phyloP scores from a whole-genome alignment of 2,888 invertebrate species.

The Synergus itoensis region DNA sequence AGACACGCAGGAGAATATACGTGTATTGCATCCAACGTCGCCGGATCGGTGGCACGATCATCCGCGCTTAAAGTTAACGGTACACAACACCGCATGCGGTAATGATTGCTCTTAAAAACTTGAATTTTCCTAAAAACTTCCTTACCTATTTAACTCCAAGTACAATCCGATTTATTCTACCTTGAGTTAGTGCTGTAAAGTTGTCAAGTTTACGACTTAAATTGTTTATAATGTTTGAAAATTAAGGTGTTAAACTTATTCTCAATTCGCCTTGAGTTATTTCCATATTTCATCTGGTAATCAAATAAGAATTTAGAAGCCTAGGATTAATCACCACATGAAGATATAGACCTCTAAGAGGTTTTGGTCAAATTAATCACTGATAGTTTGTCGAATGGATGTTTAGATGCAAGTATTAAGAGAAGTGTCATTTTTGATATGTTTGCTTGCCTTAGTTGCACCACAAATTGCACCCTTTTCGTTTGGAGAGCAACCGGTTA shows the following conservation, averaged over 20 bases:
- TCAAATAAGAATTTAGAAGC: not conserved
- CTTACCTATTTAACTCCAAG: not conserved
- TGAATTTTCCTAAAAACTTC: not conserved
- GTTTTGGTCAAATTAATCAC: not conserved
- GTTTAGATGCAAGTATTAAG: not conserved
- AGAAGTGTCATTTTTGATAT: not conserved
- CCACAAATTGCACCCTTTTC: constrained; percentile 87
- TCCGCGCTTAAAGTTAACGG: constrained; percentile 79
- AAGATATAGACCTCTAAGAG: not conserved
- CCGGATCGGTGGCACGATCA: constrained; percentile 78
- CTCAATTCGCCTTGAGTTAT: not conserved
- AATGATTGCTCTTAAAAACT: not conserved
- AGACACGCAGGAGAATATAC: constrained; percentile 78
- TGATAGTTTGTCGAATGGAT: not conserved
- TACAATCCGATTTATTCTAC: not conserved
- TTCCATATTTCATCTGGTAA: not conserved
- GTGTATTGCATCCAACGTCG: constrained; percentile 78
- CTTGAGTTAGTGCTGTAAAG: not conserved
- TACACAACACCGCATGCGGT: constrained; percentile 59
- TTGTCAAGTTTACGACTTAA: not conserved
- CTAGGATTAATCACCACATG: not conserved
- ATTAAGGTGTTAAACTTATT: not conserved
- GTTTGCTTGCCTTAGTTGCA: constrained; percentile 80
- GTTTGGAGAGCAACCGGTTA: constrained; percentile 85
- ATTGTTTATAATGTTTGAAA: not conserved